Percentiles rank a stretch among this genome's conserved stretches.
phyloP scores from a whole-genome alignment of 2,888 invertebrate species.

The Lithophane ornitopus region DNA sequence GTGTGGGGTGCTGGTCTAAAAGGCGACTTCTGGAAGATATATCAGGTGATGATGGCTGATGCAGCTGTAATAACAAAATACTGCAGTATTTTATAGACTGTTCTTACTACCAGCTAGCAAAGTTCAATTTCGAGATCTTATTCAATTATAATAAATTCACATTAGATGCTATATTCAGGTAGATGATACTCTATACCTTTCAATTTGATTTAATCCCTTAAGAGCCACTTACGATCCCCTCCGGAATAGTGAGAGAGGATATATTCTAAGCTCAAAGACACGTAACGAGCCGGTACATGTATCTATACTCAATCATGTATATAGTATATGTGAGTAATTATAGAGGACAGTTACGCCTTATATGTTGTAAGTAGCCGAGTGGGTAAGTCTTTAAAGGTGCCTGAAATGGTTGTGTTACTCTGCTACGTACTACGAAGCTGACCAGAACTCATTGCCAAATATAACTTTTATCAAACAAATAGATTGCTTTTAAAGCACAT shows the following conservation, averaged over 20 bases:
- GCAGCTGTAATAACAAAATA: neutral
- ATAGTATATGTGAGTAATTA: neutral
- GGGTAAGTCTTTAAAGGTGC: neutral
- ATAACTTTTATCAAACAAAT: neutral
- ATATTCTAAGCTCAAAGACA: conserved; percentile 32
- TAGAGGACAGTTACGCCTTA: neutral
- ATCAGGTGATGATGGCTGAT: neutral
- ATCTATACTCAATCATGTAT: conserved; percentile 6
- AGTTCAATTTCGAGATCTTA: neutral
- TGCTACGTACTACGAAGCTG: too few relatives aligned
- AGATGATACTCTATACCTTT: conserved; percentile 25
- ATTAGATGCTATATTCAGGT: conserved; percentile 29
- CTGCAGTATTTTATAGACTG: too few relatives aligned
- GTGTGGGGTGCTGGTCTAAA: neutral
- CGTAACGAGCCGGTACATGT: conserved; percentile 11
- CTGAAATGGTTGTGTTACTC: neutral
- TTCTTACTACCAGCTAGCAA: neutral
- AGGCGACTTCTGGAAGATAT: neutral
- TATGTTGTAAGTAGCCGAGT: too few relatives aligned
- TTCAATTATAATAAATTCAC: conserved; percentile 20
- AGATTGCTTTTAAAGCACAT: neutral
- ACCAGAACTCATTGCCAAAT: neutral
- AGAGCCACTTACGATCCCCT: conserved; percentile 36
- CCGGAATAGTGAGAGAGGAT: conserved; percentile 27
- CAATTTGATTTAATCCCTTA: conserved; percentile 53